Base-by-base conservation (phyloP, 1,140 invertebrate species). In the Euwallacea fornicatus region DNA sequence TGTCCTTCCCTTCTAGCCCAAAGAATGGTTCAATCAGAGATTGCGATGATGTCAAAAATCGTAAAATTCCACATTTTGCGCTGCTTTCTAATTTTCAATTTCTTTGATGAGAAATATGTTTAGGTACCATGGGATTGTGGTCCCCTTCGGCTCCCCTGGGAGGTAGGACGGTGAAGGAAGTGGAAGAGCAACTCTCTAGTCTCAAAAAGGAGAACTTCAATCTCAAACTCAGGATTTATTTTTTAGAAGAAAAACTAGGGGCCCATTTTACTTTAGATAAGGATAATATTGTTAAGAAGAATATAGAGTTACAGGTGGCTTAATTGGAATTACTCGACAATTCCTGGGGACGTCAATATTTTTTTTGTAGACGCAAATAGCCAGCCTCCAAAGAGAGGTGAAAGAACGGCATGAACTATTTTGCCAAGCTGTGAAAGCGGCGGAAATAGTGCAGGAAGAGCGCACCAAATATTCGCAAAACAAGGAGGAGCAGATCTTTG, bases 121-220 rank as follows among this genome's bases (percentile, higher is more conserved):
- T 56, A 79, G 78, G 75, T 76, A 68, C 77, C 9, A 75, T 78
- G 72, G 76, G 76, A 41, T 16, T 74, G 56, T 67, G 71, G 9
- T 77, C 74, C 7, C 73, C 75, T 1, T 60, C 55, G n/a, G 75
- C 73, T 11, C 72, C 72, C 3, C 72, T 76, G 55, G 73, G 74
- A 9, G 76, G 78, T 15, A 56, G 88, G 62, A 92, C 91, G 2
- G 91, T 96, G 85, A 95, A 95, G 74, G 94, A 97, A 74, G 93
- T 93, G 78, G 94, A 97, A 78, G 93, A 96, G 81, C 91, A 95
- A 79, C 82, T 96, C 63, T 88, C 88, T 16, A 84, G 86, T 11
- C 82, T 97, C 55, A 89, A 91, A 71, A 96, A 96, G 78, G 95
- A 97, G 78, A 97, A 97, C 82, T 97, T 97, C 78, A 93, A 94